phyloP scores from a whole-genome alignment of 2,888 invertebrate genomes.

The Antheraea yamamai region DNA sequence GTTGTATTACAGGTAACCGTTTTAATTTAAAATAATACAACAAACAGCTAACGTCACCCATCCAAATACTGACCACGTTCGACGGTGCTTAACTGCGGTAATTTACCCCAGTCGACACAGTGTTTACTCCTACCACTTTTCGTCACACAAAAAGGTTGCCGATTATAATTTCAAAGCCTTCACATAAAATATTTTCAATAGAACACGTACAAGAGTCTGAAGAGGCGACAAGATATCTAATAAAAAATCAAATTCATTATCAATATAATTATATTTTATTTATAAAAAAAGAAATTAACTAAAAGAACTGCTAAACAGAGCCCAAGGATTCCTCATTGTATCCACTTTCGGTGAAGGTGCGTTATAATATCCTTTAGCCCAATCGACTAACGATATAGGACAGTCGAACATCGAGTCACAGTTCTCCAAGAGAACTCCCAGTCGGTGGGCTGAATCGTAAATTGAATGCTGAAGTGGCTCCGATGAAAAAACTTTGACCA shows the following conservation, averaged over 20 bases:
- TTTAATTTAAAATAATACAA: too few relatives aligned
- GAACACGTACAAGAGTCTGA: too few relatives aligned
- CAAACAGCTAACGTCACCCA: too few relatives aligned
- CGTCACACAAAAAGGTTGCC: too few relatives aligned
- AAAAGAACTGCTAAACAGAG: conserved; percentile 50
- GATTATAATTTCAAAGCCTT: too few relatives aligned
- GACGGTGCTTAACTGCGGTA: too few relatives aligned
- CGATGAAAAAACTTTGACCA: conserved; percentile 77
- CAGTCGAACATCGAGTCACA: conserved; percentile 83
- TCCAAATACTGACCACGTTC: too few relatives aligned
- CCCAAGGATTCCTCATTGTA: conserved; percentile 43
- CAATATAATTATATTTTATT: neutral
- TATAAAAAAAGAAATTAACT: conserved; percentile 29
- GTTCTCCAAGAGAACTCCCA: conserved; percentile 52
- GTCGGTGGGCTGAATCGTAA: conserved; percentile 83
- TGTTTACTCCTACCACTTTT: too few relatives aligned
- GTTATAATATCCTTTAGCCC: conserved; percentile 83
- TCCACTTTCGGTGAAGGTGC: conserved; percentile 48
- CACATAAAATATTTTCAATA: too few relatives aligned
- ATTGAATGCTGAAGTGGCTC: conserved; percentile 84
- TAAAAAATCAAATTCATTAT: neutral
- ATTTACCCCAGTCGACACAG: too few relatives aligned
- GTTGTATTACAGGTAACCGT: too few relatives aligned
- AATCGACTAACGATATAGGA: conserved; percentile 85
- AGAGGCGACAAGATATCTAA: too few relatives aligned